These are phyloP conservation scores for Euwallacea fornicatus DNA, from an alignment of 1,140 invertebrate genomes.

Conservation along the genomic window DNA sequence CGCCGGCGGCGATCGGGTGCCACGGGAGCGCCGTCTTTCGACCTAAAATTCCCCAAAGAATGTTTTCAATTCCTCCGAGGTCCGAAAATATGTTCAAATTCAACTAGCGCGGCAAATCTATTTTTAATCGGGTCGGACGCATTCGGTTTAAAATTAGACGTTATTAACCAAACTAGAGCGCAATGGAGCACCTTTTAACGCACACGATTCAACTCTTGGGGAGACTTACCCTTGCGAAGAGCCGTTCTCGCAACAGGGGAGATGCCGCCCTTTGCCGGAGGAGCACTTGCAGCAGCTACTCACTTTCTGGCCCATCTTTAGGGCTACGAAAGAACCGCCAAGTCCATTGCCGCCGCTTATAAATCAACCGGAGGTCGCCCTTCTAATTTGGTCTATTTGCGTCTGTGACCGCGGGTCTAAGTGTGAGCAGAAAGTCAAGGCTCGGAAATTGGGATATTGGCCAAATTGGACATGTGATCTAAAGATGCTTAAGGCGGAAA, in stretches of 20 bases:
- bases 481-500: too few relatives aligned
- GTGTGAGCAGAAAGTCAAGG: conserved; percentile 18
- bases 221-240: conserved; percentile 36
- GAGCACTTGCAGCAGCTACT: conserved; percentile 45
- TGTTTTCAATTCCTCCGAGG: too few relatives aligned
- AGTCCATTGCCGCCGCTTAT: background rate
- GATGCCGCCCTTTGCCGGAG: conserved; percentile 31
- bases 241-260: conserved; percentile 34
- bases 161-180: conserved; percentile 6
- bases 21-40: conserved; percentile 50
- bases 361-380: conserved; percentile 1
- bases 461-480: background rate
- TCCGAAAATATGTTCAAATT: too few relatives aligned
- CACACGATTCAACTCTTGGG: too few relatives aligned
- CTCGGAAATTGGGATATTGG: conserved; percentile 16
- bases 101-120: background rate
- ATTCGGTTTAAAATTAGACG: conserved; percentile 16
- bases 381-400: conserved; percentile 19
- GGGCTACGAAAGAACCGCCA: background rate
- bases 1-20: conserved; percentile 44
- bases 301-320: conserved; percentile 42
- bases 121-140: conserved; percentile 8
- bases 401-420: conserved; percentile 4
- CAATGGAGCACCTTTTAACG: too few relatives aligned
- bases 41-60: conserved; percentile 41